A percentile compares a stretch with the other conserved stretches of the same genome.
Evolutionary conservation across 2,888 invertebrate species (phyloP).

Genomic region (Spisula subtruncata): DNA sequence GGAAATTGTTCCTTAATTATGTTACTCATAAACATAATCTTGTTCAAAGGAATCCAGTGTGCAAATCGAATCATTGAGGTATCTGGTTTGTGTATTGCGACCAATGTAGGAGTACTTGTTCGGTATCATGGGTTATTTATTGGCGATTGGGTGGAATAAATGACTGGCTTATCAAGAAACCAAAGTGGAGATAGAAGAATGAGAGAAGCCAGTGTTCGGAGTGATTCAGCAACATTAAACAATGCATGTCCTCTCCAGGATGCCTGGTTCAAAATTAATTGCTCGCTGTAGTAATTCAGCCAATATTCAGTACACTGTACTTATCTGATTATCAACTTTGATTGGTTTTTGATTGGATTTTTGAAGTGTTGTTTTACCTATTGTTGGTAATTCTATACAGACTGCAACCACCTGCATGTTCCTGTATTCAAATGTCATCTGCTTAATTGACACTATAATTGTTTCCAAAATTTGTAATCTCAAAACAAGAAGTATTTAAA

Average conservation of each 20-base stretch:
- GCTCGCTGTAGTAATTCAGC: background rate
- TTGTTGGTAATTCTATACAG: background rate
- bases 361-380: slow-evolving; percentile 23
- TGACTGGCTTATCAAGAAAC: slow-evolving; percentile 25
- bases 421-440: slow-evolving; percentile 30
- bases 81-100: slow-evolving; percentile 48
- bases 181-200: background rate
- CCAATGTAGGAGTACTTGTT: background rate
- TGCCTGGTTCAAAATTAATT: slow-evolving; percentile 1
- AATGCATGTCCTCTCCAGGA: slow-evolving; percentile 20
- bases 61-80: slow-evolving; percentile 24
- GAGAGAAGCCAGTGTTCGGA: background rate
- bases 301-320: background rate
- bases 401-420: slow-evolving; percentile 25
- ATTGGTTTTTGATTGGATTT: slow-evolving; percentile 28
- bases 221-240: slow-evolving; percentile 24
- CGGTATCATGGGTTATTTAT: slow-evolving; percentile 56
- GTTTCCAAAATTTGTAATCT: slow-evolving; percentile 22
- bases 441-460: slow-evolving; percentile 24
- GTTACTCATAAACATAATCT: slow-evolving; percentile 38
- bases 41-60: slow-evolving; percentile 20
- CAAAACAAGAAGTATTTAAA: slow-evolving; percentile 10
- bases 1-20: slow-evolving; percentile 30
- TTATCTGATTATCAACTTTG: slow-evolving; percentile 23
- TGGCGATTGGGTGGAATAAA: slow-evolving; percentile 37